Percentiles rank a stretch among this genome's conserved stretches.
phyloP scores from a whole-genome alignment of 1,140 invertebrate genomes.

The Euglossa dilemma region DNA sequence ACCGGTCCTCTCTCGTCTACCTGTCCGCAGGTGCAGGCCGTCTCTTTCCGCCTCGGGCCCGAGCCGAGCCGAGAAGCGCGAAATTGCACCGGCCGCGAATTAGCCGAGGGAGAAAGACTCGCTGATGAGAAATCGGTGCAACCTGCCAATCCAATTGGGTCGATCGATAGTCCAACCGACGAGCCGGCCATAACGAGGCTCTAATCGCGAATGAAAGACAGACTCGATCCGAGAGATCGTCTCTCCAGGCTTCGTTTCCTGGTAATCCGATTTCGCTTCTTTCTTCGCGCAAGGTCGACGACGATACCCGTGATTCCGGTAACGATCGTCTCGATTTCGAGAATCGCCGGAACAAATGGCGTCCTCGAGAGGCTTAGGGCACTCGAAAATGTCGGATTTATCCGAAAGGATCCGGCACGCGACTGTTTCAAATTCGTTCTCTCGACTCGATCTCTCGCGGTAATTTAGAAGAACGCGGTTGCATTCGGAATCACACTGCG shows the following conservation, averaged over 20 bases:
- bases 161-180: constrained; percentile 52
- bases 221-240: constrained; percentile 18
- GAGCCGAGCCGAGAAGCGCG: not conserved
- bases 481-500: not conserved
- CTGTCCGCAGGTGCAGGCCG: no score
- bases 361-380: no score
- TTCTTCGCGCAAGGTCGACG: not conserved
- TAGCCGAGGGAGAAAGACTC: not conserved
- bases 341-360: not conserved
- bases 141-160: constrained; percentile 43
- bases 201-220: constrained; percentile 34
- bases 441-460: not conserved
- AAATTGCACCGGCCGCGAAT: constrained; percentile 12
- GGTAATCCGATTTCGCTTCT: constrained; percentile 29
- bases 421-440: not conserved
- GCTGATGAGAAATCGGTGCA: constrained; percentile 20
- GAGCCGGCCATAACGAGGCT: constrained; percentile 5
- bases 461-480: not conserved
- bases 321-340: not conserved
- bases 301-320: no score
- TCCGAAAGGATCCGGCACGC: not conserved
- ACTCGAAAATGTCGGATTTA: not conserved
- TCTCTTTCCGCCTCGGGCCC: not conserved
- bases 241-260: constrained; percentile 2
- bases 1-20: not conserved